A percentile compares a stretch with the other conserved stretches of the same genome.
These are phyloP conservation scores for Bos taurus DNA, from an alignment of 2,113 vertebrate species.

Conservation along the genomic window DNA sequence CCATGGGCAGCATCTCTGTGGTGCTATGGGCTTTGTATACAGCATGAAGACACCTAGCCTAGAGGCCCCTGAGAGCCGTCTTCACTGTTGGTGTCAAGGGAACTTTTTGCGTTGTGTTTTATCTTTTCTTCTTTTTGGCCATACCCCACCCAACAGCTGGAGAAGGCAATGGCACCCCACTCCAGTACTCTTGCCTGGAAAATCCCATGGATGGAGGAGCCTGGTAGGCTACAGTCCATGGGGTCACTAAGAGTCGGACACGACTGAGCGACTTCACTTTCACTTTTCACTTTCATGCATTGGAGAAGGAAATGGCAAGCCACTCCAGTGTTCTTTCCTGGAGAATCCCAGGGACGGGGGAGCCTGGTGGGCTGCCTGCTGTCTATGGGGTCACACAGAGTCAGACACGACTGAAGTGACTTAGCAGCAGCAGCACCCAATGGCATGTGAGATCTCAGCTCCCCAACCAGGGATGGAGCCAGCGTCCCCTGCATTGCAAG, in stretches of 20 bases:
- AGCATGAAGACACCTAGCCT: neutral
- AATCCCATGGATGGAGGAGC: neutral
- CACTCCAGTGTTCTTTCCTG: neutral
- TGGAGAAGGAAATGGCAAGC: neutral
- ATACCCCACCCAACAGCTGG: neutral
- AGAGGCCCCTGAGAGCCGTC: neutral
- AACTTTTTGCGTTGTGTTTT: neutral
- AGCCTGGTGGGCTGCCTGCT: neutral
- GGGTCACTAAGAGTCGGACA: accelerated
- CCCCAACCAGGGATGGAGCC: neutral
- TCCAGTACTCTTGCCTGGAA: neutral
- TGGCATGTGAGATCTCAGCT: neutral
- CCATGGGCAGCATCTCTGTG: neutral
- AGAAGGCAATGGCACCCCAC: neutral
- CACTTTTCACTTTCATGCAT: neutral
- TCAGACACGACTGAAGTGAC: accelerated
- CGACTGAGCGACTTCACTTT: too few relatives aligned
- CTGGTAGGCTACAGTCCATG: too few relatives aligned
- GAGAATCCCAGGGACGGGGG: neutral
- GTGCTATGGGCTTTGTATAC: neutral
- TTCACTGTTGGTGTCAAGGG: neutral
- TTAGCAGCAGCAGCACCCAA: neutral
- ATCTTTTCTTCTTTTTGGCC: neutral
- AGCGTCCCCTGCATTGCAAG: neutral
- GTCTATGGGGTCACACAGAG: neutral